Conservation (phyloP, 2,888 invertebrate species). For the Drosophila anceps region DNA sequence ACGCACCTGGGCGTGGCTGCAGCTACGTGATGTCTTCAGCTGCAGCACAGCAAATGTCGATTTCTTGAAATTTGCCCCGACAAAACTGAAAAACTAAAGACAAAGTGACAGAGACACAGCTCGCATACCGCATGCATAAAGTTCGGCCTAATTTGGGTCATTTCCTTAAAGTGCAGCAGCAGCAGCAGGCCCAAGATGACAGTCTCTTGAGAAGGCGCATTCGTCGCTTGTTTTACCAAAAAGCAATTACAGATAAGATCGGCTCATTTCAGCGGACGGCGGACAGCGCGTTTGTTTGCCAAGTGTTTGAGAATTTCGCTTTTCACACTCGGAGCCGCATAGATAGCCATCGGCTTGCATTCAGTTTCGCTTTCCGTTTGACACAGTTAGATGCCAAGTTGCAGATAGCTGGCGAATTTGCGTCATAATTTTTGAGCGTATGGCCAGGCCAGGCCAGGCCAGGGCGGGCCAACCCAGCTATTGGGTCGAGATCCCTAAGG, state of each 20-base stretch:
- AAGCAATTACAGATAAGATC: constrained; percentile 84
- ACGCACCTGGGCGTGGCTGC: constrained; percentile 63
- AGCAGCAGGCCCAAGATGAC: constrained; percentile 33
- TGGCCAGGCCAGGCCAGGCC: background rate
- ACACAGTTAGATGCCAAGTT: constrained; percentile 68
- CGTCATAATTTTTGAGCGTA: constrained; percentile 25
- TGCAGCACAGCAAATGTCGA: constrained; percentile 58
- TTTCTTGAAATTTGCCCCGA: constrained; percentile 62
- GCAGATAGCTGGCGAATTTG: constrained; percentile 55
- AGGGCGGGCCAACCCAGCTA: background rate
- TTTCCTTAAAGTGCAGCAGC: constrained; percentile 74
- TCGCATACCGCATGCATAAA: constrained; percentile 65
- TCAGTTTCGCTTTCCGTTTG: constrained; percentile 77
- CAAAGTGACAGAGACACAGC: constrained; percentile 52
- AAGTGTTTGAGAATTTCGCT: constrained; percentile 69
- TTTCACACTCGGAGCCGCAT: constrained; percentile 66
- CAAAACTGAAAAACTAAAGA: constrained; percentile 55
- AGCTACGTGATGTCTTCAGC: constrained; percentile 64
- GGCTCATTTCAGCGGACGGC: constrained; percentile 72
- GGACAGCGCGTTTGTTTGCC: constrained; percentile 63
- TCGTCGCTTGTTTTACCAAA: constrained; percentile 57
- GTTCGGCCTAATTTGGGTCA: constrained; percentile 79
- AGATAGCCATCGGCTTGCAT: constrained; percentile 60
- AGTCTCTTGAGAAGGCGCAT: constrained; percentile 46
- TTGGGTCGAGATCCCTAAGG: constrained; percentile 58